Evolutionary conservation across 2,113 vertebrate species (phyloP), one percentile per base, ranked within the genome.

Genomic region (Bucco capensis): DNA sequence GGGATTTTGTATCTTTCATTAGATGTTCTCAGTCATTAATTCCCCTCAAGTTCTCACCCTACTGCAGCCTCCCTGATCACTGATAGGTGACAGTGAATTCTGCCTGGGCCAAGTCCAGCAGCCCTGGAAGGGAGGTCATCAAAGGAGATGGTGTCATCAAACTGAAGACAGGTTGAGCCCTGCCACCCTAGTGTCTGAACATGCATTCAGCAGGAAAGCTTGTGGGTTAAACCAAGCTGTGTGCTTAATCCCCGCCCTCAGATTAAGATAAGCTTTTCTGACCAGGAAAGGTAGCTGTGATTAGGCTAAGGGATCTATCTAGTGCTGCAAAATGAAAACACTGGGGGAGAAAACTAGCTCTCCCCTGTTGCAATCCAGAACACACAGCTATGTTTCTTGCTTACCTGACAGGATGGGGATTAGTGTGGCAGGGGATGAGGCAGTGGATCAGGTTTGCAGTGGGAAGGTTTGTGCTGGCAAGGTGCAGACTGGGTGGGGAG

Each of bases 381-480:
- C 0, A 0, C 7, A 2, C 8, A 57, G 35, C 19, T 51, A 11
- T 62, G 53, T 75, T 72, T 56, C 19, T 61, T 23, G 49, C 56
- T 86, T 58, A 10, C 21, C 21, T 47, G 49, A 87, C n/a, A 64
- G 21, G 53, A 54, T 2, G 4, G 27, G 18, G 30, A 81, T 86
- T 58, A 78, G 47, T 0, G 0, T 0, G 0, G 21, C 1, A 3
- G n/a, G 8, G 23, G 4, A 7, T 14, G 62, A 72, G 24, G 53
- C 61, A 66, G 24, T 40, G 19, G 50, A 40, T 38, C 35, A 17
- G 31, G 19, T 76, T 82, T 76, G 33, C 37, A 42, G 22, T 0
- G 8, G 50, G 35, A 87, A 79, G 19, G 0, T 1, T 28, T 19
- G 2, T 16, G 23, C 37, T 67, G 61, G 44, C 33, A 47, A 21